Percentiles rank a stretch among this genome's conserved stretches.
phyloP scores from a whole-genome alignment of 2,888 invertebrate genomes.

The Meta bourneti region DNA sequence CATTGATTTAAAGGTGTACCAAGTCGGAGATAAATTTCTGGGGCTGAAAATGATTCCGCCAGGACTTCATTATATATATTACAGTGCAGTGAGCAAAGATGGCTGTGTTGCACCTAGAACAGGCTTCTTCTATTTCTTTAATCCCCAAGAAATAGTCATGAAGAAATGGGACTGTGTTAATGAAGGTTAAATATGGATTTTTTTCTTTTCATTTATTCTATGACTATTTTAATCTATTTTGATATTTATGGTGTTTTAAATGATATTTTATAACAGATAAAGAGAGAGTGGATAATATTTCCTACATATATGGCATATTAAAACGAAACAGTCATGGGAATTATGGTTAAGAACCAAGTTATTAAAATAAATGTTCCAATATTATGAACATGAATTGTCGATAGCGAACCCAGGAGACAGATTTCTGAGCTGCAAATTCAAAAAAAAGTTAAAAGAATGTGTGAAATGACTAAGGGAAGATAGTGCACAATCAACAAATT shows the following conservation, averaged over 20 bases:
- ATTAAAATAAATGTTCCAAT: too few relatives aligned
- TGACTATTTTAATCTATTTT: not conserved
- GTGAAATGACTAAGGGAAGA: too few relatives aligned
- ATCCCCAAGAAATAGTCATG: constrained; percentile 90
- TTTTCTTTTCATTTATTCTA: not conserved
- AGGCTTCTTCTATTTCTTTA: constrained; percentile 93
- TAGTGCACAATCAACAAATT: too few relatives aligned
- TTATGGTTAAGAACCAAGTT: too few relatives aligned
- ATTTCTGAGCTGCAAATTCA: too few relatives aligned
- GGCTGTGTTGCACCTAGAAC: constrained; percentile 85
- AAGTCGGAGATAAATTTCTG: constrained; percentile 92
- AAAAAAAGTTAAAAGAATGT: too few relatives aligned
- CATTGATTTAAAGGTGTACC: constrained; percentile 95
- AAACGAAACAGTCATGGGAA: too few relatives aligned
- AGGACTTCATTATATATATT: constrained; percentile 96
- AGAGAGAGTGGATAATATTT: too few relatives aligned
- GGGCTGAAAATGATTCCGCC: constrained; percentile 99
- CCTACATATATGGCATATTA: too few relatives aligned
- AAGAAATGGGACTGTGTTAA: constrained; percentile 90
- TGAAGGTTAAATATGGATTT: constrained; percentile 83
- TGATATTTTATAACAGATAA: not conserved
- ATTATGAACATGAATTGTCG: too few relatives aligned
- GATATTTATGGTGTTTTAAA: not conserved
- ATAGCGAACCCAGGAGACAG: too few relatives aligned
- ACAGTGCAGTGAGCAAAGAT: constrained; percentile 84